Percentiles rank a stretch among this genome's conserved stretches.
Conservation (phyloP, 2,797 vertebrate genomes). For the Ptychobarbus kaznakovi region DNA sequence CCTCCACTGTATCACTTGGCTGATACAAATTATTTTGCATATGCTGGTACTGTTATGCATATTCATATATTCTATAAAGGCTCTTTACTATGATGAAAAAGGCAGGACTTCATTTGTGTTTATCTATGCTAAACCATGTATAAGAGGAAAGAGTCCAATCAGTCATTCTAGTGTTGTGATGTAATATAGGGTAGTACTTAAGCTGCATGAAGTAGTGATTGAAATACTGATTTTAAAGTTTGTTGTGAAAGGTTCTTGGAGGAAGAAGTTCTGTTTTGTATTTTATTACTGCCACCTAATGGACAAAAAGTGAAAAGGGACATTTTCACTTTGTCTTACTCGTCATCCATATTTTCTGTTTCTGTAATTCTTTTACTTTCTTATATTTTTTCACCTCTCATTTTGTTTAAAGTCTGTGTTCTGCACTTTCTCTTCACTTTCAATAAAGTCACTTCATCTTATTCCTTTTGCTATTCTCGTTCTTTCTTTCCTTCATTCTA, state of each 20-base stretch:
- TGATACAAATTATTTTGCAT: conserved; percentile 14
- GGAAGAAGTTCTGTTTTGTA: neutral
- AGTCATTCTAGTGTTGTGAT: conserved; percentile 2
- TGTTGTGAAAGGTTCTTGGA: neutral
- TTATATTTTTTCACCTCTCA: neutral
- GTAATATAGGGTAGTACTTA: conserved; percentile 1
- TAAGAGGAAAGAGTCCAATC: neutral
- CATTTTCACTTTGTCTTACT: neutral
- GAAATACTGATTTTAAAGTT: neutral
- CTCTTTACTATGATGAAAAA: neutral
- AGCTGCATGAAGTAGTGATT: conserved; percentile 4
- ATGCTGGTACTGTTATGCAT: conserved; percentile 2
- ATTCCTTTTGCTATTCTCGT: conserved; percentile 5
- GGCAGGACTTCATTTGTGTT: neutral
- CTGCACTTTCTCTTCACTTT: conserved; percentile 6
- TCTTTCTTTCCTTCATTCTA: conserved; percentile 20
- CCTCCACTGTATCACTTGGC: neutral
- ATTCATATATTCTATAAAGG: neutral
- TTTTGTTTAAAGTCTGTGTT: conserved; percentile 5
- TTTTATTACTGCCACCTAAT: conserved; percentile 11
- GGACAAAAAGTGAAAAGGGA: neutral
- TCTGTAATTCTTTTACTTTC: conserved; percentile 19
- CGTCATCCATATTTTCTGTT: conserved; percentile 18
- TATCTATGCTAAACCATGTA: neutral
- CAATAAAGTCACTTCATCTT: conserved; percentile 39